Conservation (phyloP, 1,140 invertebrate genomes). For the Alviniconcha marisindica region DNA sequence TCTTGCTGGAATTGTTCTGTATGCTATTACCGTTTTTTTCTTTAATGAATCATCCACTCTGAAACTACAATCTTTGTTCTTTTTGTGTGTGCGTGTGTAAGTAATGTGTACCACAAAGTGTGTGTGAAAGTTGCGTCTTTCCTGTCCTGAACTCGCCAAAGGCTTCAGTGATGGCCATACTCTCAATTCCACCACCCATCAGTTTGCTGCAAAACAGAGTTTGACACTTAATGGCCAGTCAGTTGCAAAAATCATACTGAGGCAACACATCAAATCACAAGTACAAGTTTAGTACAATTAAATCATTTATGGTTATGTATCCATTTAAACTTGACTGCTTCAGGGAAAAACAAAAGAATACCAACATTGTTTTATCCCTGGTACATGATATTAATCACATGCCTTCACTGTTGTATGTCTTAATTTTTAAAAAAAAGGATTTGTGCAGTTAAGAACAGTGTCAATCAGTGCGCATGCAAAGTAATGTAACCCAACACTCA, state of each 20-base stretch:
- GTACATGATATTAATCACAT: no score
- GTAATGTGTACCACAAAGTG: conserved; percentile 82
- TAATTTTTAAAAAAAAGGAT: no score
- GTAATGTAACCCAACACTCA: conserved; percentile 75
- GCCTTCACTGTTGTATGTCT: no score
- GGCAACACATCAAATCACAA: background rate
- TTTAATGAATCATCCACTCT: no score
- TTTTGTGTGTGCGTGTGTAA: no score
- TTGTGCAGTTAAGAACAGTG: no score
- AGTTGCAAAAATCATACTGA: background rate
- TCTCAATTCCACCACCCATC: conserved; percentile 78
- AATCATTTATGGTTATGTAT: background rate
- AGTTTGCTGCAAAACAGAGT: conserved; percentile 77
- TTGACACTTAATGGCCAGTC: background rate
- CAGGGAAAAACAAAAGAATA: no score
- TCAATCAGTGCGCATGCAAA: no score
- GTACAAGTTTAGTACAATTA: background rate
- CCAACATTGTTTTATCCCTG: no score
- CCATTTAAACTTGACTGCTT: background rate
- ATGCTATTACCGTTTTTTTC: no score
- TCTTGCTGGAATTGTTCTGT: no score
- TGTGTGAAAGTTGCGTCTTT: conserved; percentile 88
- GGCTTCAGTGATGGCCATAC: conserved; percentile 79
- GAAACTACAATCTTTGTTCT: no score
- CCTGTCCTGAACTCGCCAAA: conserved; percentile 83